Evolutionary conservation across 2,113 vertebrate genomes (phyloP), one percentile per base, ranked within the genome.

Genomic region (Haemorhous mexicanus): DNA sequence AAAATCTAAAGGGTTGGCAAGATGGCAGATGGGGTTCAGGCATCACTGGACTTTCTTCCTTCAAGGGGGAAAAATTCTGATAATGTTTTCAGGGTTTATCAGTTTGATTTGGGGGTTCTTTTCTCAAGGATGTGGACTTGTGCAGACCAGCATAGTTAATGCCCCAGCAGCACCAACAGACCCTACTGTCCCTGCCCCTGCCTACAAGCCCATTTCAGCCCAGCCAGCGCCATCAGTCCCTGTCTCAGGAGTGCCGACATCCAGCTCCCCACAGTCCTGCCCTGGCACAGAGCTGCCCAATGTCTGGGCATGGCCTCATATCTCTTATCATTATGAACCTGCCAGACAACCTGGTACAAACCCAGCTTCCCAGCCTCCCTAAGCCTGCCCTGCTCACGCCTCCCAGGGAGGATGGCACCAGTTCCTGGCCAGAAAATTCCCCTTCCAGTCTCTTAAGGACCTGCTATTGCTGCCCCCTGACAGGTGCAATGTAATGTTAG

Each of bases 191-290:
- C 46, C 53, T 39, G 30, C 1, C 17, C 6, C 10, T 69, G 35
- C 28, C 47, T 35, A 35, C 26, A 41, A 53, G 53, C 17, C 64
- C 2, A 0, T 61, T 81, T 68, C 61, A 68, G 39, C 53, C 30
- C 62, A 46, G n/a, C 5, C 2, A 1, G 46, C 20, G 8, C n/a
- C 11, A n/a, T 32, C 3, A 0, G 13, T 28, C 28, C 37, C 56
- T 79, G 23, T n/a, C 32, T 53, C 46, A 37, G 37, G 21, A 66
- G 20, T 41, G 12, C 49, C 56, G 58, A 67, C 21, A 66, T 49
- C 21, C 76, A 86, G 14, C 16, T 72, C 27, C 43, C 46, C 61
- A 37, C 19, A 56, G n/a, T 43, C 44, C 32, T 68, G 12, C 32
- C 10, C 66, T 44, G 16, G 19, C 23, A 52, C 37, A 35, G 44